Conservation (phyloP, 2,113 vertebrate species). For the Formicarius rufipectus region DNA sequence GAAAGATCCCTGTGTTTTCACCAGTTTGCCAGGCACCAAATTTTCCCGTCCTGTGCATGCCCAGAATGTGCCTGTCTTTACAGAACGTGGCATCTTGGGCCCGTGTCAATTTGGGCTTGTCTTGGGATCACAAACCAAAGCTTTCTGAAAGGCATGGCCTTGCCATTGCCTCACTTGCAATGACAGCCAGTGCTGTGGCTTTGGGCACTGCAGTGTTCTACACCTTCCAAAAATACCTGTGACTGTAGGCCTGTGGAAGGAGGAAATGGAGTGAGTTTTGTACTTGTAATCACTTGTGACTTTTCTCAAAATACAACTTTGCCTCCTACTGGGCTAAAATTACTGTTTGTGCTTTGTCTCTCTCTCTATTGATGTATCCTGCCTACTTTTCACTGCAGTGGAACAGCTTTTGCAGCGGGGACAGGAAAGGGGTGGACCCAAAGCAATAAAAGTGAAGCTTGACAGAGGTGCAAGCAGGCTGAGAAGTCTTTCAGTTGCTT, state of each 20-base stretch:
- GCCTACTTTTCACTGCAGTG: not conserved
- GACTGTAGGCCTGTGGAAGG: not conserved
- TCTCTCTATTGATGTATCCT: not conserved
- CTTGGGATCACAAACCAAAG: not conserved
- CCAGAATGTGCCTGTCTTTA: not conserved
- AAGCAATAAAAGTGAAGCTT: not conserved
- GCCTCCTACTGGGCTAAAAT: not conserved
- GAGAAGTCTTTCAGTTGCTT: not conserved
- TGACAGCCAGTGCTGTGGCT: not conserved
- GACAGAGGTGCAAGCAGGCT: not conserved
- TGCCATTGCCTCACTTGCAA: rapidly evolving
- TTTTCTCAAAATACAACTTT: not conserved
- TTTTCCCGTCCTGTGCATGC: not conserved
- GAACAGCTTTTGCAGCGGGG: not conserved
- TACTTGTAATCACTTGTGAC: rapidly evolving
- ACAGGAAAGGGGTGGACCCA: rapidly evolving
- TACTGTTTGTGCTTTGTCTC: not conserved
- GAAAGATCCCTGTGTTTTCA: not conserved
- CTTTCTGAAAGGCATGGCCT: not conserved
- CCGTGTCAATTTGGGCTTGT: rapidly evolving
- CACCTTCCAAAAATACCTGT: rapidly evolving
- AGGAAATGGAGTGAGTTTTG: rapidly evolving
- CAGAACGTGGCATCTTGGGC: not conserved
- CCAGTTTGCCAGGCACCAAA: not conserved
- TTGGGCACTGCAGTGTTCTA: rapidly evolving